A percentile compares a stretch with the other conserved stretches of the same genome.
Evolutionary conservation across 2,797 vertebrate species (phyloP).

Genomic region (Chelon auratus): DNA sequence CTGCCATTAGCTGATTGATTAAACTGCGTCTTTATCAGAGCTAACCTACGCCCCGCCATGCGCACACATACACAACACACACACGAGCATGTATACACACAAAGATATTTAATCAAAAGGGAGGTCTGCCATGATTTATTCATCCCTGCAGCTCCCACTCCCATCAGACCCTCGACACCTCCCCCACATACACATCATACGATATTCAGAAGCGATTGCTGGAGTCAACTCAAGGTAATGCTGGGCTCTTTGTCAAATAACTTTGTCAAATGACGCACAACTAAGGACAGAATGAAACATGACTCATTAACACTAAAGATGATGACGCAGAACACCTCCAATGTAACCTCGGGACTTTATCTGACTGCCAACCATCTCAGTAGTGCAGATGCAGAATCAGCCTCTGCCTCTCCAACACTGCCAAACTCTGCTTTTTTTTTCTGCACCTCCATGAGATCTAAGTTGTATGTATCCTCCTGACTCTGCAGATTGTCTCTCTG

Average conservation of each 20-base stretch:
- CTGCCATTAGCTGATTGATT: slow-evolving; percentile 65
- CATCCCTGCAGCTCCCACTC: slow-evolving; percentile 53
- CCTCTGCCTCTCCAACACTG: slow-evolving; percentile 12
- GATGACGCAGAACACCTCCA: not conserved
- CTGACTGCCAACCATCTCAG: slow-evolving; percentile 10
- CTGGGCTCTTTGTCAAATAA: slow-evolving; percentile 6
- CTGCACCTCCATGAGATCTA: slow-evolving; percentile 42
- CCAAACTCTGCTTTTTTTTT: slow-evolving; percentile 33
- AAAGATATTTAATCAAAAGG: slow-evolving; percentile 61
- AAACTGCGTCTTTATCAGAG: slow-evolving; percentile 56
- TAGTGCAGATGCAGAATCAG: slow-evolving; percentile 34
- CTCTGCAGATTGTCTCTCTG: slow-evolving; percentile 68
- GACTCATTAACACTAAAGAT: not conserved
- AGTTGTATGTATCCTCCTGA: slow-evolving; percentile 68
- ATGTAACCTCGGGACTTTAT: not conserved
- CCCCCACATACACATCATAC: slow-evolving; percentile 56
- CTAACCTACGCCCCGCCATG: not conserved
- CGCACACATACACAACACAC: slow-evolving; percentile 16
- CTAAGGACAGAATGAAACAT: not conserved
- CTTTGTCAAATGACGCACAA: not conserved
- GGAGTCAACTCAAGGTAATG: slow-evolving; percentile 21
- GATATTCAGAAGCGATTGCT: slow-evolving; percentile 22
- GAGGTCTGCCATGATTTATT: slow-evolving; percentile 72
- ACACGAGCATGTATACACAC: slow-evolving; percentile 23
- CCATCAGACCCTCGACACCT: slow-evolving; percentile 38